Percentiles rank a stretch among this genome's conserved stretches.
phyloP scores from a whole-genome alignment of 30 jellyfish, hydroid and myxozoan genomes.

The Pelagia noctiluca region DNA sequence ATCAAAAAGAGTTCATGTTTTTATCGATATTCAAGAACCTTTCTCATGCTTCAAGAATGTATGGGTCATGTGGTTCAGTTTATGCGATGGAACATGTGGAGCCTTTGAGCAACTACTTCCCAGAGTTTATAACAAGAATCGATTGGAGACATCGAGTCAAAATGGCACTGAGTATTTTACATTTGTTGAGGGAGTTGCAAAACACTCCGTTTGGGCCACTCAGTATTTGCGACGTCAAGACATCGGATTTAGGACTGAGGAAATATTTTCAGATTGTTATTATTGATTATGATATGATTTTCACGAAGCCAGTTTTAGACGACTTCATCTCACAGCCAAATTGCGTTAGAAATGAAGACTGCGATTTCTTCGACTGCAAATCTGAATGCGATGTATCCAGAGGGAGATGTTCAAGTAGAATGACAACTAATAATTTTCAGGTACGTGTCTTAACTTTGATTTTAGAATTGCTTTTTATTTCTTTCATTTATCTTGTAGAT shows the following conservation, averaged over 20 bases:
- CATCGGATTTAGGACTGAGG: slow-evolving; percentile 73
- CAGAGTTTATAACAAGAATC: slow-evolving; percentile 20
- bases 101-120: slow-evolving; percentile 50
- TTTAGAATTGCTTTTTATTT: too few relatives aligned
- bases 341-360: slow-evolving; percentile 64
- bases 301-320: slow-evolving; percentile 30
- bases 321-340: slow-evolving; percentile 71
- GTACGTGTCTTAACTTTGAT: too few relatives aligned
- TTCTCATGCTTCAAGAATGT: slow-evolving; percentile 23
- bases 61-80: slow-evolving; percentile 73
- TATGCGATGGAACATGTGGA: slow-evolving; percentile 66
- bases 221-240: slow-evolving; percentile 74
- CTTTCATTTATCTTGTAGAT: too few relatives aligned
- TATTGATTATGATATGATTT: slow-evolving; percentile 79
- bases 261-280: slow-evolving; percentile 29
- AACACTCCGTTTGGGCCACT: slow-evolving; percentile 58
- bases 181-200: slow-evolving; percentile 45
- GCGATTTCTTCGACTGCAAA: slow-evolving; percentile 79
- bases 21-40: slow-evolving; percentile 2
- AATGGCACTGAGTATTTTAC: slow-evolving; percentile 64
- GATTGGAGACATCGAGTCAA: slow-evolving; percentile 61
- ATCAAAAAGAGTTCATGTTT: slow-evolving; percentile 10
- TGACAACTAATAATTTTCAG: slow-evolving; percentile 70
- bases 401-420: slow-evolving; percentile 61
- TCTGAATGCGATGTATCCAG: slow-evolving; percentile 55